A percentile compares a stretch with the other conserved stretches of the same genome.
Evolutionary conservation across 2,113 vertebrate species (phyloP).

Genomic region (Plecturocebus donacophilus): DNA sequence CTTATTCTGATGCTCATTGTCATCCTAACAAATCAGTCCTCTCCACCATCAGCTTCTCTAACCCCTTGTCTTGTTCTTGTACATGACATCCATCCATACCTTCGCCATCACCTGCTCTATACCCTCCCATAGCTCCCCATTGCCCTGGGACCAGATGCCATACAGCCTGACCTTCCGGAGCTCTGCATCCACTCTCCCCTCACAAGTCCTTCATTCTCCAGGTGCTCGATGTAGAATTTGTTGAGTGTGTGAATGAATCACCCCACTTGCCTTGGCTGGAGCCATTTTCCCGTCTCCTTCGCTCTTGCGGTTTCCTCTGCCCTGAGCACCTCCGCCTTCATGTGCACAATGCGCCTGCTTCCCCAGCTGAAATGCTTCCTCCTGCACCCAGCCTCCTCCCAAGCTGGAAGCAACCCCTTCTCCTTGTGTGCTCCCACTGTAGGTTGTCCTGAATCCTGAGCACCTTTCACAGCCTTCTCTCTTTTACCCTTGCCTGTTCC

Average conservation of each 20-base stretch:
- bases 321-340: rapidly evolving
- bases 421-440: neutral
- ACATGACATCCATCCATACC: rapidly evolving
- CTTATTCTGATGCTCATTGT: neutral
- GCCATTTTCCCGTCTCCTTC: rapidly evolving
- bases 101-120: neutral
- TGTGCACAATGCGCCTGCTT: rapidly evolving
- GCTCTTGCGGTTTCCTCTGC: neutral
- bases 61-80: no score
- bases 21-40: neutral
- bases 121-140: neutral
- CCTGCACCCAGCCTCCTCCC: neutral
- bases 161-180: neutral
- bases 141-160: neutral
- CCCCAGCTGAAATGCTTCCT: neutral
- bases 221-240: neutral
- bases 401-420: no score
- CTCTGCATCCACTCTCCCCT: neutral
- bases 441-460: neutral
- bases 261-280: neutral
- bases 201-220: rapidly evolving
- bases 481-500: neutral
- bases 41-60: neutral
- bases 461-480: neutral
- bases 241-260: neutral